Evolutionary conservation across 2,888 invertebrate genomes (phyloP).

Genomic region (Tricholauxania praeusta): DNA sequence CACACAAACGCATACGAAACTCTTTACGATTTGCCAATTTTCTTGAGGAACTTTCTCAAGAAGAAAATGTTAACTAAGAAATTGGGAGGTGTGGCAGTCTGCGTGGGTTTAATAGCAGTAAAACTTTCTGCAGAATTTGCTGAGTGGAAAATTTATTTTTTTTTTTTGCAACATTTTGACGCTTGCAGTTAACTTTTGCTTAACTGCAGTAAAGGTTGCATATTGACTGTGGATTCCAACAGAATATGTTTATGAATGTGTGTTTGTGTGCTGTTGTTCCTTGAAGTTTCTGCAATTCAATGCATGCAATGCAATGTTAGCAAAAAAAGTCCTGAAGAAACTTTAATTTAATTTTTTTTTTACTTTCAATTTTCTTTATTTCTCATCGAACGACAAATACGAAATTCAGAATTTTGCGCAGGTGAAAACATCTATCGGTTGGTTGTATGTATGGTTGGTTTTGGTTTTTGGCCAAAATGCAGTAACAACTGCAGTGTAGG

Average conservation of each 20-base stretch:
- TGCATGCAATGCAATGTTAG: not conserved
- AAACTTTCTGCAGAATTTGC: slow-evolving; percentile 1
- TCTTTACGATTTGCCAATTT: not conserved
- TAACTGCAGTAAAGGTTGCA: not conserved
- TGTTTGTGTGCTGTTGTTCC: not conserved
- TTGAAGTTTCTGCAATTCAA: slow-evolving; percentile 4
- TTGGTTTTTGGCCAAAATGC: too few relatives aligned
- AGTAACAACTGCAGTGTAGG: too few relatives aligned
- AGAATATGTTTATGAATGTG: not conserved
- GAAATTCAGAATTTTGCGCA: slow-evolving; percentile 1
- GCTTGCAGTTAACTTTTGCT: not conserved
- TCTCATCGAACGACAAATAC: too few relatives aligned
- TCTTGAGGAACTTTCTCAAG: not conserved
- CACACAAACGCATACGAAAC: not conserved
- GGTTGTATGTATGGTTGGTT: not conserved
- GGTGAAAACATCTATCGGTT: not conserved
- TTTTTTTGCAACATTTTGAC: not conserved
- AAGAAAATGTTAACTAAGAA: too few relatives aligned
- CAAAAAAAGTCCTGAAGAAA: too few relatives aligned
- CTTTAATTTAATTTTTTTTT: too few relatives aligned
- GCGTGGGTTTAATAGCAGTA: not conserved
- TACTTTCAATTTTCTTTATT: too few relatives aligned
- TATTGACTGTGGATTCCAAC: too few relatives aligned
- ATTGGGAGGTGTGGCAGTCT: too few relatives aligned
- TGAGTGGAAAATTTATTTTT: slow-evolving; percentile 22